Evolutionary conservation across 1,140 invertebrate genomes (phyloP).

Genomic region (Parapsyche elsis): DNA sequence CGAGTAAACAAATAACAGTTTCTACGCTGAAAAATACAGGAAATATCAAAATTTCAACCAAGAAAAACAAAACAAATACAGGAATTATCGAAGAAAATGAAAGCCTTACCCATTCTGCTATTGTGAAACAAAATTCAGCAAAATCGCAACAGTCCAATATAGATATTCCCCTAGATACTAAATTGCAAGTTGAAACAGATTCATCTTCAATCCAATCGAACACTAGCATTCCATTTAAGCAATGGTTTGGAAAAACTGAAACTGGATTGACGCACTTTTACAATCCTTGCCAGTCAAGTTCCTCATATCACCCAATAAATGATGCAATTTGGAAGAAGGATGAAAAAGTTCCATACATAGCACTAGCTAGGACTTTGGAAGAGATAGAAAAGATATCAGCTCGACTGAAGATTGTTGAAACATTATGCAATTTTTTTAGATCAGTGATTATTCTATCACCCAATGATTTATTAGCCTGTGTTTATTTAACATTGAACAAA

Average conservation of each 20-base stretch:
- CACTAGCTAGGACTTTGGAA: conserved; percentile 90
- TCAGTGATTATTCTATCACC: conserved; percentile 91
- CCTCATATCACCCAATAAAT: conserved; percentile 86
- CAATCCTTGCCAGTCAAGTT: conserved; percentile 77
- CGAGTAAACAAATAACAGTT: conserved; percentile 35
- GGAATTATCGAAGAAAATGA: no score
- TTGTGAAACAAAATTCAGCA: not conserved
- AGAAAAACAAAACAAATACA: not conserved
- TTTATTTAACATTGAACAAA: conserved; percentile 97
- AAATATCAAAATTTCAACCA: not conserved
- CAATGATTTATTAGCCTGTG: conserved; percentile 86
- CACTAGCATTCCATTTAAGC: not conserved
- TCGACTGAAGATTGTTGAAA: conserved; percentile 94
- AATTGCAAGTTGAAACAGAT: not conserved
- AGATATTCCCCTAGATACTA: not conserved
- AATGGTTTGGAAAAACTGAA: conserved; percentile 9
- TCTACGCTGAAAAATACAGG: not conserved
- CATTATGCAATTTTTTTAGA: conserved; percentile 92
- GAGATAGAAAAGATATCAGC: conserved; percentile 90
- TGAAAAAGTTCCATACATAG: conserved; percentile 91
- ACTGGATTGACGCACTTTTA: conserved; percentile 66
- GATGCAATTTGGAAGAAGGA: conserved; percentile 87
- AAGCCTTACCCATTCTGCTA: no score
- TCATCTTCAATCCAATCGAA: not conserved
- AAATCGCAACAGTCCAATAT: not conserved